phyloP scores from a whole-genome alignment of 1,140 invertebrate species.

The Hylaeus volcanicus region DNA sequence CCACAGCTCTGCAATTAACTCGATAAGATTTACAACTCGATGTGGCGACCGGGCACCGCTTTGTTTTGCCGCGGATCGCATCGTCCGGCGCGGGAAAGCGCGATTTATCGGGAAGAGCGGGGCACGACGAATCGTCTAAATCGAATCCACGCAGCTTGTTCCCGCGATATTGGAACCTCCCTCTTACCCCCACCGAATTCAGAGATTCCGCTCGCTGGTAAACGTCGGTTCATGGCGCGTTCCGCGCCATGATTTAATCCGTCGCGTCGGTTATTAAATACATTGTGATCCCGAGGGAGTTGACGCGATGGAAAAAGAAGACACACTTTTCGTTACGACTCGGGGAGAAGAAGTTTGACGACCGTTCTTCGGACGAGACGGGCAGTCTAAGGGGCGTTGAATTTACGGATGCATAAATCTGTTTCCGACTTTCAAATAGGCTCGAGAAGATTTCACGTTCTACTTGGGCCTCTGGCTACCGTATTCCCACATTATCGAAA shows the following conservation, averaged over 20 bases:
- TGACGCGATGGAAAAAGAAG: not conserved
- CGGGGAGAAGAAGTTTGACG: not conserved
- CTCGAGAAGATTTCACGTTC: not conserved
- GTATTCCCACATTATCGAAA: not conserved
- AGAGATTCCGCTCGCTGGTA: not conserved
- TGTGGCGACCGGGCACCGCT: not conserved
- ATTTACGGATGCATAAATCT: slow-evolving; percentile 49
- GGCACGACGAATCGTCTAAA: not conserved
- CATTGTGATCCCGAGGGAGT: not conserved
- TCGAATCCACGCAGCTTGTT: not conserved
- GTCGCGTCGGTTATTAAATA: not conserved
- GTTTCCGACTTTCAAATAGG: not conserved
- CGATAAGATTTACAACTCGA: slow-evolving; percentile 50
- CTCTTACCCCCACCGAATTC: not conserved
- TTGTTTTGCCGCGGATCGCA: slow-evolving; percentile 4
- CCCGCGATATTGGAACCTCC: slow-evolving; percentile 7
- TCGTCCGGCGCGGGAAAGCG: not conserved
- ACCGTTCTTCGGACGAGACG: not conserved
- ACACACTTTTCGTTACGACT: not conserved
- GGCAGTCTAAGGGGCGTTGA: slow-evolving; percentile 6
- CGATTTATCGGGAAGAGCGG: not conserved
- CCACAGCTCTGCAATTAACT: slow-evolving; percentile 34
- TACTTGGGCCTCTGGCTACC: not conserved
- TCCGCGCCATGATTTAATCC: slow-evolving; percentile 2
- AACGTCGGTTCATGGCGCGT: not conserved